Base-by-base conservation (phyloP, 2,797 vertebrate genomes). In the Hemibagrus guttatus region DNA sequence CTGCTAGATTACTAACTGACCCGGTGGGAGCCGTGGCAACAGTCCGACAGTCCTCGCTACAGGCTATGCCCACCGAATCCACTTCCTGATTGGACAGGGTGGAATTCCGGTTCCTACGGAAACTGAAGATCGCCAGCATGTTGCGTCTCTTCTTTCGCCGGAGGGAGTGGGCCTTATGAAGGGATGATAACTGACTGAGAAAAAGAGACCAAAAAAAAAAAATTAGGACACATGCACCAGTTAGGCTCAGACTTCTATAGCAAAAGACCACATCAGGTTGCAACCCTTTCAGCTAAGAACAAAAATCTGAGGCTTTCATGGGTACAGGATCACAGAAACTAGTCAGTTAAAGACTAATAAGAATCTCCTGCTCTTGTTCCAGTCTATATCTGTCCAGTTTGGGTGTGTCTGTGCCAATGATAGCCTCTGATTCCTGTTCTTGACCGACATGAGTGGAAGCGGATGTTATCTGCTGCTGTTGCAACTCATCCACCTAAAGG, bases 61-160 rank as follows among this genome's bases (percentile, higher is more conserved):
- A 81, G 89, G 84, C 89, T 84, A 87, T 88, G 23, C 75, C 68
- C 83, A 84, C n/a, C 85, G 76, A 93, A 93, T 96, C 95, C 0
- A 91, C 90, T 80, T 95, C 94, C 93, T 95, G 95, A 90, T 92
- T 94, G 35, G 94, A 95, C 89, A 87, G 63, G 0, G 94, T 94
- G 85, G 95, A 95, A 93, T 94, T 95, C 85, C 95, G 95, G 91
- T 94, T 96, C 91, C 94, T 95, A 82, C 95, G 93, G 91, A 96
- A 96, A 88, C 95, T 94, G 90, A 96, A 96, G 88, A 96, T 95
- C 72, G 95, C 95, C 92, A 96, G 86, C 85, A 96, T 91, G 31
- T 94, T 96, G 86, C 95, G 95, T 68, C 95, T 92, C 79, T 96
- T 96, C 93, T 96, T 96, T 87, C 95, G 93, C 89, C 95, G 92